These are phyloP conservation scores for Telmatherina bonti DNA, from an alignment of 2,797 vertebrate species.

Conservation along the genomic window DNA sequence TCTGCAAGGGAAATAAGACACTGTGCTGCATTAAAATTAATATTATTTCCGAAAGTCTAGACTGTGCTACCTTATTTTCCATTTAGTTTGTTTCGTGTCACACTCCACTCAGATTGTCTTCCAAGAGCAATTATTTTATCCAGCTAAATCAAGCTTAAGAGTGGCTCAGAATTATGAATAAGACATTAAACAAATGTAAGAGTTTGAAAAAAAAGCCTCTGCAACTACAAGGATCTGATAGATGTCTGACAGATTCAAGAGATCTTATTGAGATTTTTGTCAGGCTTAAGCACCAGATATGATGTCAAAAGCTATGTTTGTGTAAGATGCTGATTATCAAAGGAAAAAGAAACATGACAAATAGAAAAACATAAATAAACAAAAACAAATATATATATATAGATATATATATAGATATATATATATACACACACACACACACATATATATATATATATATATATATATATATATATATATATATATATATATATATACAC, in stretches of 20 bases:
- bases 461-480: no score
- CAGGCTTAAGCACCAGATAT: background rate
- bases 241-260: no score
- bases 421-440: no score
- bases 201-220: background rate
- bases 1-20: conserved; percentile 77
- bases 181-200: background rate
- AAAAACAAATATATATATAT: no score
- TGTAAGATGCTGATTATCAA: no score
- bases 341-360: no score
- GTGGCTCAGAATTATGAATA: background rate
- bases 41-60: background rate
- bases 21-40: background rate
- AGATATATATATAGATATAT: no score
- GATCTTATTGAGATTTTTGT: background rate
- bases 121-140: background rate
- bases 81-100: background rate
- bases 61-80: background rate
- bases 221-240: background rate
- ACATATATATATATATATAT: no score
- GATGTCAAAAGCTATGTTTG: background rate
- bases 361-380: background rate
- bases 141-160: background rate
- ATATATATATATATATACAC: no score
- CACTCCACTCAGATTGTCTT: background rate